These are phyloP conservation scores for Halcyon smyrnensis DNA, from an alignment of 2,797 vertebrate genomes.

Conservation along the genomic window DNA sequence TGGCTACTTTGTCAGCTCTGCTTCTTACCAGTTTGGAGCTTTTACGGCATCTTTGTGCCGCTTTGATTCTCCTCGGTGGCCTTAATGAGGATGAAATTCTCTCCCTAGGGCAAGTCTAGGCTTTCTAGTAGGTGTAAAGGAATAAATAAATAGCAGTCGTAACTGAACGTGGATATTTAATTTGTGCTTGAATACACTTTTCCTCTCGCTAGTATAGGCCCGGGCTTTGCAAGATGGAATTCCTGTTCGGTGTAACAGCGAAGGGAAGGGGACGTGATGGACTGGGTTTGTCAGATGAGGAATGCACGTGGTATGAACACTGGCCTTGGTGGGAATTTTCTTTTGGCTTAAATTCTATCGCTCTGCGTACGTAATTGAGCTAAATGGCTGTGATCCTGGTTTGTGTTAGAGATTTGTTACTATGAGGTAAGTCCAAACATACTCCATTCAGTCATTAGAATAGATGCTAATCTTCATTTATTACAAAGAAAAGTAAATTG, in stretches of 20 bases:
- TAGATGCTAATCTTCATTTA: slow-evolving; percentile 41
- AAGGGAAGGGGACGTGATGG: rapidly evolving
- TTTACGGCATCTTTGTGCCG: neutral
- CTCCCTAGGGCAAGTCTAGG: neutral
- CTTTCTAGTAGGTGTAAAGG: neutral
- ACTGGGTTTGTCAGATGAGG: neutral
- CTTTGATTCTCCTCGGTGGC: neutral
- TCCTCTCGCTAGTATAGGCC: neutral
- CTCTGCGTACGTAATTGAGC: neutral
- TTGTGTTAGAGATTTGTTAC: neutral
- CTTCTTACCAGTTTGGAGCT: neutral
- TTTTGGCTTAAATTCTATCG: neutral
- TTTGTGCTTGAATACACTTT: neutral
- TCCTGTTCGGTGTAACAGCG: rapidly evolving
- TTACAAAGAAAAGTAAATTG: neutral
- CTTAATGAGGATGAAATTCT: neutral
- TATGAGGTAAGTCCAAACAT: neutral
- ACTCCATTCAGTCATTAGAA: neutral
- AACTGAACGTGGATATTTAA: neutral
- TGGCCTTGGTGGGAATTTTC: neutral
- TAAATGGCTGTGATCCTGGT: neutral
- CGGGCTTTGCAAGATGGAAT: neutral
- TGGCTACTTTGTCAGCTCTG: neutral
- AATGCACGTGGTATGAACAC: rapidly evolving
- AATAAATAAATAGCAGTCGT: neutral